Base-by-base conservation (phyloP, 2,888 invertebrate species). In the Plagodis pulveraria region DNA sequence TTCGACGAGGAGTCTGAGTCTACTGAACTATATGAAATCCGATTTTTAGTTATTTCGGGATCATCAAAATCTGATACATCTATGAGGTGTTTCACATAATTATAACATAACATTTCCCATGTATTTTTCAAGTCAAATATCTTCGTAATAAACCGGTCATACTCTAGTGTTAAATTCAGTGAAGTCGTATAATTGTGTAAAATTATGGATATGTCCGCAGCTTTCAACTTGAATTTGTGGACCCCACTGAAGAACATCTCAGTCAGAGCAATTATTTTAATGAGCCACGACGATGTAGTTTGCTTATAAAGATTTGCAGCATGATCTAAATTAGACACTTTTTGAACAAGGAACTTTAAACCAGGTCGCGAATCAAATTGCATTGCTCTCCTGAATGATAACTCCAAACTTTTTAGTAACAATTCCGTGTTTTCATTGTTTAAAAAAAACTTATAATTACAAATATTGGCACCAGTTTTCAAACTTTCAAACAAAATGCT, bases 261-360 rank as follows among this genome's bases (percentile, higher is more conserved):
- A 40, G 98, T 96, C 43, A 98, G 87, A 0, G 97, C 95, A 62
- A 98, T 96, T 52, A 97, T 95, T 85, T 97, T 96, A 22, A 98
- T 96, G 43, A 98, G 96, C 96, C 98, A 98, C 0, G 98, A 96
- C 0, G 98, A 97, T 38, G 98, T 97, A 8, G 98, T 97, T 87
- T 98, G 98, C 62, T 96, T 96, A 81, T 98, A 98, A n/a, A 98
- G 91, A 86, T 98, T 98, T 1, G 98, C 97, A 5, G 97, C 97
- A 72, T 96, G 95, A 61, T 96, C 96, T 65, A 97, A 94, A 77
- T 96, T 96, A 0, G 97, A 97, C 0, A 98, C 98, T 91, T 98
- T 98, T 85, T 99, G 98, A 64, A 98, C 95, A 5, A 99, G 94
- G 83, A 99, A 98, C 84, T 99, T 99, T 22, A 99, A 91, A 0